Base-by-base conservation (phyloP, 2,888 invertebrate species). In the Fabriciana adippe region DNA sequence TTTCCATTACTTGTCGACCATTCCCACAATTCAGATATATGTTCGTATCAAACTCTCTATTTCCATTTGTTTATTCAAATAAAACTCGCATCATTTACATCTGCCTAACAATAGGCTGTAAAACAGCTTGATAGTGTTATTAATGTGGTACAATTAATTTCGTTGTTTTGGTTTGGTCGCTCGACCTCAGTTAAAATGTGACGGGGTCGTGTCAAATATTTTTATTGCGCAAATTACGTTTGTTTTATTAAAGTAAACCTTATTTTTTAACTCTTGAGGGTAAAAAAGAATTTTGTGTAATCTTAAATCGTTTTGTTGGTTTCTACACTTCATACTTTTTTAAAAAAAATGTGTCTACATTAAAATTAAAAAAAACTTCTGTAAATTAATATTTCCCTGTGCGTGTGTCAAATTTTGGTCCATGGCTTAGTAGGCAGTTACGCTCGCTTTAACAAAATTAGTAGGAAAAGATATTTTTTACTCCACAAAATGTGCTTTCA, bases 51-150 rank as follows among this genome's bases (percentile, higher is more conserved):
- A 60, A 72, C 69, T 72, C 66, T 78, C 70, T 77, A 75, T 73
- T 73, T 75, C 69, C 75, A 74, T 77, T 78, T 76, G 75, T 76
- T 78, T 78, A 74, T 75, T 69, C 72, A 70, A 74, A 75, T 72
- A 68, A 69, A 72, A 67, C 70, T 78, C 81, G 72, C 76, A 76
- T 75, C 69, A 73, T 74, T 78, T 76, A 74, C 68, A 73, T 71
- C 72, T 74, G n/a, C 59, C 73, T 69, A 81, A 89, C 90, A 90
- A 90, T 89, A 74, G 83, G n/a, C 78, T 64, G 79, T 84, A 80
- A 81, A 81, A 71, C 62, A 69, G 63, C 55, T 72, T 67, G 71
- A 65, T 64, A 66, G 65, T 60, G 59, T 66, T 69, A 67, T 72
- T 70, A 68, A 72, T 72, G 47, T 60, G 47, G 35, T 62, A 70